Evolutionary conservation across 2,113 vertebrate species (phyloP).

Genomic region (Vulpes lagopus): DNA sequence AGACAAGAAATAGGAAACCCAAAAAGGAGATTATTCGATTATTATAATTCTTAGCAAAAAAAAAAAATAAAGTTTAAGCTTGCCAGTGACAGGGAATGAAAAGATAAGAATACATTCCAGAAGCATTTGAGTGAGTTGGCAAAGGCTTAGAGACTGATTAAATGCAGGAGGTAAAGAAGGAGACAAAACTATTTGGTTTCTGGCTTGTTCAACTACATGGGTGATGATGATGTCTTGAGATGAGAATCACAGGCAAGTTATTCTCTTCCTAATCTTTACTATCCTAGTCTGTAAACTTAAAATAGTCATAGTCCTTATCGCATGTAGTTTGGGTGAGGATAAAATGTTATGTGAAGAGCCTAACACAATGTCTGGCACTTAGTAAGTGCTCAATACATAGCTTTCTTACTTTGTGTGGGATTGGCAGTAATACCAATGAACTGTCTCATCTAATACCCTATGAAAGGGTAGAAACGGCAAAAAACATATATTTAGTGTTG

Average conservation of each 20-base stretch:
- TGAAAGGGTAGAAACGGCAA: accelerated
- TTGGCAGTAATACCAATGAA: neutral
- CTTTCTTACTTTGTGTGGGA: neutral
- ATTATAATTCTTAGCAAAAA: neutral
- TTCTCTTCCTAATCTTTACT: neutral
- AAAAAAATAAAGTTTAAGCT: neutral
- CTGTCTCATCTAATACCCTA: no score
- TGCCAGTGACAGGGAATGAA: neutral
- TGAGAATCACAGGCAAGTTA: neutral
- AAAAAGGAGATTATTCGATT: neutral
- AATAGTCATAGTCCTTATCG: neutral
- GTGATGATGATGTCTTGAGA: neutral
- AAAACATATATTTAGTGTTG: neutral
- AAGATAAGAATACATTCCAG: neutral
- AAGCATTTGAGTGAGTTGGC: neutral
- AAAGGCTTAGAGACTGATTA: neutral
- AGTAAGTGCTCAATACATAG: neutral
- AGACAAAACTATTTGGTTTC: neutral
- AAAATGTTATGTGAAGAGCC: neutral
- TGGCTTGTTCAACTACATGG: neutral
- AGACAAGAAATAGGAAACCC: neutral
- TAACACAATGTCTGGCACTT: neutral
- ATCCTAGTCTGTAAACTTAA: neutral
- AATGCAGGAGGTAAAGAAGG: neutral
- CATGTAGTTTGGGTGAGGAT: neutral